Conservation (phyloP, 1,140 invertebrate species). For the Octopus bimaculoides region DNA sequence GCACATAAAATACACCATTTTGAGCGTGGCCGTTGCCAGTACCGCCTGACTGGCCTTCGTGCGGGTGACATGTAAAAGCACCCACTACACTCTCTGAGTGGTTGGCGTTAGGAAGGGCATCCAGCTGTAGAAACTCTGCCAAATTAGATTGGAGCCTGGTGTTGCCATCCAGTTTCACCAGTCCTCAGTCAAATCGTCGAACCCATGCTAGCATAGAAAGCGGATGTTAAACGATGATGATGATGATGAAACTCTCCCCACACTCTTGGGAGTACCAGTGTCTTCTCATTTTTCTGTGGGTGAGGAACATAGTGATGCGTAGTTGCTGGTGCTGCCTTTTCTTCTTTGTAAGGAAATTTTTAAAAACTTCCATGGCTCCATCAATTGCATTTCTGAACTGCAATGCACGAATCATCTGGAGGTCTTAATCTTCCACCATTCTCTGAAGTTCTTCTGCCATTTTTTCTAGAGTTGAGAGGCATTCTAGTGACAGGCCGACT, state of each 20-base stretch:
- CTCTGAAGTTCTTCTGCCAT: constrained; percentile 6
- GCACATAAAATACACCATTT: too few species aligned
- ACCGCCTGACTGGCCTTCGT: too few species aligned
- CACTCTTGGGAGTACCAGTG: background rate
- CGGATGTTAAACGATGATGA: too few species aligned
- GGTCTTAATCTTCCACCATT: background rate
- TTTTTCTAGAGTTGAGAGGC: background rate
- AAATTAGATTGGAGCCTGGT: too few species aligned
- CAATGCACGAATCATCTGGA: background rate
- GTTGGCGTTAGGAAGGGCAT: too few species aligned
- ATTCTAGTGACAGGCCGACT: constrained; percentile 1
- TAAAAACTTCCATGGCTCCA: constrained; percentile 1
- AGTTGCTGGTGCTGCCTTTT: background rate
- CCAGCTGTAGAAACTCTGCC: too few species aligned
- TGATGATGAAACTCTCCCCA: constrained; percentile 6
- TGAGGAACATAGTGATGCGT: background rate
- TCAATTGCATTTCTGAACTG: constrained; percentile 4
- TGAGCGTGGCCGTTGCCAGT: too few species aligned
- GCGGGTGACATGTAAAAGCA: too few species aligned
- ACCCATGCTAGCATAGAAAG: too few species aligned
- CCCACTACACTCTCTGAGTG: too few species aligned
- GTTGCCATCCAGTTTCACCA: too few species aligned
- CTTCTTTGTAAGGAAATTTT: background rate
- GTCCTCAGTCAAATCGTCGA: too few species aligned
- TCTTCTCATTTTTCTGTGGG: constrained; percentile 5